Evolutionary conservation across 2,113 vertebrate genomes (phyloP).

Genomic region (Saccopteryx bilineata): DNA sequence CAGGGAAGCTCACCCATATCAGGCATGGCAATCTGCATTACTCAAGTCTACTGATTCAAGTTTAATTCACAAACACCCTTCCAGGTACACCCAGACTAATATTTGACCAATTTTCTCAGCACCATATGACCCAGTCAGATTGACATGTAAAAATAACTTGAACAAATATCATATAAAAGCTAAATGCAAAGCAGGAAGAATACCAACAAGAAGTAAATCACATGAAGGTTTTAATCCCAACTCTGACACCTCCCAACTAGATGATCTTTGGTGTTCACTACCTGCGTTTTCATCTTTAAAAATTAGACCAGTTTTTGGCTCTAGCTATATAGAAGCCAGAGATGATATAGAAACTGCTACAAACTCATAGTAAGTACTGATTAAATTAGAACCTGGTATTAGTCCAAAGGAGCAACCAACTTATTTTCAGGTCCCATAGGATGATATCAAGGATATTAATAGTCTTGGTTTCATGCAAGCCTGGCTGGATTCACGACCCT

Average conservation of each 20-base stretch:
- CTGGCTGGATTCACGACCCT: neutral
- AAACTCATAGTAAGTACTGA: neutral
- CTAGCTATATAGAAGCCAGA: neutral
- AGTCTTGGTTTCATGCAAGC: neutral
- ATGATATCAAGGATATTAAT: neutral
- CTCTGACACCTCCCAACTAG: neutral
- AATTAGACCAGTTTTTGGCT: conserved; percentile 19
- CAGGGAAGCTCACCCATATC: neutral
- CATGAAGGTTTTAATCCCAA: neutral
- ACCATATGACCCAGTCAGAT: neutral
- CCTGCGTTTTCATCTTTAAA: neutral
- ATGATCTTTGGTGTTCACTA: neutral
- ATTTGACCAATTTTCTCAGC: neutral
- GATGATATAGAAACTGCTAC: neutral
- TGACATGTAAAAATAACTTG: neutral
- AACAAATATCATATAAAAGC: conserved; percentile 26
- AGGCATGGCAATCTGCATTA: conserved; percentile 12
- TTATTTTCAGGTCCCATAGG: neutral
- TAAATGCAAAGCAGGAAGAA: neutral
- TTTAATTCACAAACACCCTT: neutral
- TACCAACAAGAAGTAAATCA: neutral
- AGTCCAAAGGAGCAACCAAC: neutral
- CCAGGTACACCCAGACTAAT: neutral
- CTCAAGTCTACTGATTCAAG: neutral
- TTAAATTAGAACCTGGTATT: neutral